Evolutionary conservation across 2,113 vertebrate genomes (phyloP), one percentile per base, ranked within the genome.

Genomic region (Corythaeola cristata): DNA sequence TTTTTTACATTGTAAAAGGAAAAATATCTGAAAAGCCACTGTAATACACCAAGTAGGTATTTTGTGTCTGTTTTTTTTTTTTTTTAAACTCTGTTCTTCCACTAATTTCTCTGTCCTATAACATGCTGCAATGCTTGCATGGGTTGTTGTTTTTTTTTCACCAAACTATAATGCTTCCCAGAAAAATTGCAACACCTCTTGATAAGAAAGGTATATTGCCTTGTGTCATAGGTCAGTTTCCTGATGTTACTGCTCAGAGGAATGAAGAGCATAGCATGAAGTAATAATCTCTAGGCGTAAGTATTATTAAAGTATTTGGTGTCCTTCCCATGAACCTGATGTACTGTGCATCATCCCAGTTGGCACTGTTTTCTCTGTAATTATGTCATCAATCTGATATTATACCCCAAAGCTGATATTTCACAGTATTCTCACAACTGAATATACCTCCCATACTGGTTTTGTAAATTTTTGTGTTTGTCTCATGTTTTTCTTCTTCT

Each of bases 381-480:
- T 56, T 50, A 13, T 27, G 16, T 19, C 23, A 95, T 55, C 60
- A 56, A 53, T 59, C 33, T 62, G 76, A 44, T 52, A 58, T 30
- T 19, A 33, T 19, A 58, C 4, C 32, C 27, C 50, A 90, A 53
- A 79, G 14, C 21, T 44, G 44, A 14, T 68, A 75, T 60, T 81
- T 59, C 55, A 37, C 33, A 67, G 59, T 53, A 80, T 35, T 59
- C 47, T 67, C 62, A 66, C 64, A 56, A 39, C 0, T 56, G 11
- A 66, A 6, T 77, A 52, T 72, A 30, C 37, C 8, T 85, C 27
- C 30, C 18, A 7, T 19, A 50, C 53, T 39, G 16, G 12, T 77
- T 96, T 85, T 88, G 37, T 56, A n/a, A 9, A 39, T 83, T 93
- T 93, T 94, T 63, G 60, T 55, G 52, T 91, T 94, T 76, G 19